These are phyloP conservation scores for Nowickia ferox DNA, from an alignment of 2,888 invertebrate species.

Conservation along the genomic window DNA sequence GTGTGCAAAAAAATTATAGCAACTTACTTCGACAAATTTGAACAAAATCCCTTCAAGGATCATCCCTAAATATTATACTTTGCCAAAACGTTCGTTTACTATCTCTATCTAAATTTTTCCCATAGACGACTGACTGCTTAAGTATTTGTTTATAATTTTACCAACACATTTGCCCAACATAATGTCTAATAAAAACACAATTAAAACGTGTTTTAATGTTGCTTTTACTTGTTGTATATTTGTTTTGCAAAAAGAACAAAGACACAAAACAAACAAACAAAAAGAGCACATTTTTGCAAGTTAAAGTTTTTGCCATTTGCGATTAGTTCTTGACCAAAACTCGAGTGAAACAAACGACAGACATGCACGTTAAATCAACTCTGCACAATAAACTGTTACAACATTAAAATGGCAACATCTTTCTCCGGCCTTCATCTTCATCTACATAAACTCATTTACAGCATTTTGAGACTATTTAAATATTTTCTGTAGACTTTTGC, in stretches of 20 bases:
- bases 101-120: neutral
- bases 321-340: constrained; percentile 23
- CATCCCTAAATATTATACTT: neutral
- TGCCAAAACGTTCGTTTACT: neutral
- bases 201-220: constrained; percentile 74
- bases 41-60: neutral
- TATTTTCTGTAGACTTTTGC: constrained; percentile 49
- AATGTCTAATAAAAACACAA: constrained; percentile 81
- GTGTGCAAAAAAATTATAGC: too few relatives aligned
- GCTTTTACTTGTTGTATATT: constrained; percentile 32
- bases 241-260: neutral
- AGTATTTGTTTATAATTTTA: constrained; percentile 61
- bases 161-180: constrained; percentile 68
- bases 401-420: constrained; percentile 43
- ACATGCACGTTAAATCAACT: constrained; percentile 25
- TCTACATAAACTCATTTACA: constrained; percentile 46
- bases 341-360: constrained; percentile 2
- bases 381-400: constrained; percentile 25
- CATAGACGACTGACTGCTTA: neutral
- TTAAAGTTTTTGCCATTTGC: constrained; percentile 8
- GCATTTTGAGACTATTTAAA: constrained; percentile 51
- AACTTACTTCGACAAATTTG: too few relatives aligned
- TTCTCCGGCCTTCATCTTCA: constrained; percentile 10
- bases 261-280: neutral
- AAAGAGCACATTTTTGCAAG: neutral